phyloP scores from a whole-genome alignment of 2,113 vertebrate genomes.

The Corynorhinus townsendii region DNA sequence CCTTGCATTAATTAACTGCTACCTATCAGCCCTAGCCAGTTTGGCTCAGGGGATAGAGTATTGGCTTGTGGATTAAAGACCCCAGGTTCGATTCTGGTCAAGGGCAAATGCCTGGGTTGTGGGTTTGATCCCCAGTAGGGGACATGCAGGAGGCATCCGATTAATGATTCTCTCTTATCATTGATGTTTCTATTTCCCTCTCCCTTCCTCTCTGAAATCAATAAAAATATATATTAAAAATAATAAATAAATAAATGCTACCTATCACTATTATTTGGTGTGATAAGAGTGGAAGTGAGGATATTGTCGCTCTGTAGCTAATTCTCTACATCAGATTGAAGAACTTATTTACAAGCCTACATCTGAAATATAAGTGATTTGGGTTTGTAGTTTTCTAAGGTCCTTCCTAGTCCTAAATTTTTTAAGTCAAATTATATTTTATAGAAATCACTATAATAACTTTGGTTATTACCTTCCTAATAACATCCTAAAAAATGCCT shows the following conservation, averaged over 20 bases:
- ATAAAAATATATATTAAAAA: no score
- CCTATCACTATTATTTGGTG: neutral
- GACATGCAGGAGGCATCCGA: no score
- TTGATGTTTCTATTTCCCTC: no score
- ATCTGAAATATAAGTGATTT: neutral
- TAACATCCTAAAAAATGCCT: neutral
- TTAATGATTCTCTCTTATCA: no score
- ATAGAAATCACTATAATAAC: neutral
- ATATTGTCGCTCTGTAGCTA: neutral
- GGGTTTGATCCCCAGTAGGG: no score
- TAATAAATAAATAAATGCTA: neutral
- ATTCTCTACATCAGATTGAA: neutral
- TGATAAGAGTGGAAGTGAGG: neutral
- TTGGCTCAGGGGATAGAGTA: no score
- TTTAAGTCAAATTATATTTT: neutral
- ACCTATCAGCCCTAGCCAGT: neutral
- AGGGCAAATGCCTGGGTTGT: no score
- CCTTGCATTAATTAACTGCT: neutral
- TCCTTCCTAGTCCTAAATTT: neutral
- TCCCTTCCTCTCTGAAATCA: no score
- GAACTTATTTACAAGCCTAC: neutral
- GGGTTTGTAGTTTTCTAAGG: neutral
- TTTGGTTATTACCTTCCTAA: neutral
- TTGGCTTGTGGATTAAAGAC: no score
- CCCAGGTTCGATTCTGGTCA: no score